phyloP scores from a whole-genome alignment of 2,888 invertebrate genomes.

The Alviniconcha strummeri region DNA sequence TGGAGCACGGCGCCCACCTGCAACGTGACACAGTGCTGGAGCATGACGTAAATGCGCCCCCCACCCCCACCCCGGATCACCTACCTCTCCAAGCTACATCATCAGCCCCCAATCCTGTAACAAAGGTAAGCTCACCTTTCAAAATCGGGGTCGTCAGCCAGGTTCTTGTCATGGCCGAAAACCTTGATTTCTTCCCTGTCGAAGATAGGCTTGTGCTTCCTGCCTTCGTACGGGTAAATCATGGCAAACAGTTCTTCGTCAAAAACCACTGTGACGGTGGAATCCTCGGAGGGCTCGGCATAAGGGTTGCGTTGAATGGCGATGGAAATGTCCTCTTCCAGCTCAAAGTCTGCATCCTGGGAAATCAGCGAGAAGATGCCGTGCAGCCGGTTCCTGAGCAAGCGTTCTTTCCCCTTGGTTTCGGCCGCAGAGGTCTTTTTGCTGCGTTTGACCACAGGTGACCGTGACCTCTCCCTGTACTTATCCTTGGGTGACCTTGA shows the following conservation, averaged over 20 bases:
- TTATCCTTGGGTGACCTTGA: not conserved
- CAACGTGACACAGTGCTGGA: too few relatives aligned
- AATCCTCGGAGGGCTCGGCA: constrained; percentile 46
- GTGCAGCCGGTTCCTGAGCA: constrained; percentile 36
- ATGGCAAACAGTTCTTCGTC: constrained; percentile 57
- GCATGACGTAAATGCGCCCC: too few relatives aligned
- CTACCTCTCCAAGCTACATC: too few relatives aligned
- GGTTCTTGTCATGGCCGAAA: constrained; percentile 57
- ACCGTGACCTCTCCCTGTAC: not conserved
- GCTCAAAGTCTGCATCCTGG: constrained; percentile 44
- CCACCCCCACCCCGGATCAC: too few relatives aligned
- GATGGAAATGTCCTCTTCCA: constrained; percentile 66
- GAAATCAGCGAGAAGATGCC: constrained; percentile 37
- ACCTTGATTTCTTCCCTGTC: constrained; percentile 63
- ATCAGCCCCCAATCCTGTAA: too few relatives aligned
- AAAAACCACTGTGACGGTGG: constrained; percentile 50
- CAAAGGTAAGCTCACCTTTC: constrained; percentile 23
- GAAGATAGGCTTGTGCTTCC: constrained; percentile 59
- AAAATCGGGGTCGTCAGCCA: constrained; percentile 54
- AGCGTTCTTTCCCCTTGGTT: constrained; percentile 29
- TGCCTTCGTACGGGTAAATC: constrained; percentile 37
- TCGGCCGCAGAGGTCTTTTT: constrained; percentile 13
- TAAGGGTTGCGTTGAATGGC: constrained; percentile 62
- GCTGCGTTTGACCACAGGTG: not conserved
- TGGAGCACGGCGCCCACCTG: too few relatives aligned